These are phyloP conservation scores for Rhinoraja longicauda DNA, from an alignment of 2,797 vertebrate genomes.

Conservation along the genomic window DNA sequence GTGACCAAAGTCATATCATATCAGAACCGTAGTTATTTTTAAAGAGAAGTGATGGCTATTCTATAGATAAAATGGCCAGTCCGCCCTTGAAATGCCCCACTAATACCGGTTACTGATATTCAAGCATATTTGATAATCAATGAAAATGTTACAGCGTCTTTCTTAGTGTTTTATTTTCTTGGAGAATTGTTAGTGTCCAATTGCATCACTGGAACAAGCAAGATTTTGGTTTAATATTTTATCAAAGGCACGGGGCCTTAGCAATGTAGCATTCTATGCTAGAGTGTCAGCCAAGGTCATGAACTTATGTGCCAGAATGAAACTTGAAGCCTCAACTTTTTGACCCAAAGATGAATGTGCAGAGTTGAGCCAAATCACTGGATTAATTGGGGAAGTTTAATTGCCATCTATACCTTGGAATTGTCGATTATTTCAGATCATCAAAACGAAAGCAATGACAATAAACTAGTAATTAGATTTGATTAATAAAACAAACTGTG, in stretches of 20 bases:
- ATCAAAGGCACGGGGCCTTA: neutral
- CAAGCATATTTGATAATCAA: neutral
- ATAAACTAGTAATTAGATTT: neutral
- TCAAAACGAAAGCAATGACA: neutral
- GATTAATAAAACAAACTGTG: no score
- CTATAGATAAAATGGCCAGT: neutral
- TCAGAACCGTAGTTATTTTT: neutral
- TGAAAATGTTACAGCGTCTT: neutral
- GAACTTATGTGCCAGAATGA: neutral
- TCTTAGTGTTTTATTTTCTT: neutral
- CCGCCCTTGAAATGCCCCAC: neutral
- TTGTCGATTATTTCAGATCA: neutral
- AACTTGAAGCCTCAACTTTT: neutral
- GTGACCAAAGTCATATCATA: neutral
- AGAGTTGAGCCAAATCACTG: neutral
- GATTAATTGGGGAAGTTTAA: neutral
- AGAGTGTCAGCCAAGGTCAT: neutral
- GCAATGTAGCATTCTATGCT: neutral
- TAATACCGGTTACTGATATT: neutral
- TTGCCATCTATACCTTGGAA: neutral
- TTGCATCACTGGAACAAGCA: neutral
- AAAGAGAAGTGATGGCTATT: neutral
- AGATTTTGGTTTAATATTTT: neutral
- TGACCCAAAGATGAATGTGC: neutral
- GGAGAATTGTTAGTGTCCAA: constrained; percentile 1